Evolutionary conservation across 2,888 invertebrate genomes (phyloP).

Genomic region (Lasioglossum vierecki): DNA sequence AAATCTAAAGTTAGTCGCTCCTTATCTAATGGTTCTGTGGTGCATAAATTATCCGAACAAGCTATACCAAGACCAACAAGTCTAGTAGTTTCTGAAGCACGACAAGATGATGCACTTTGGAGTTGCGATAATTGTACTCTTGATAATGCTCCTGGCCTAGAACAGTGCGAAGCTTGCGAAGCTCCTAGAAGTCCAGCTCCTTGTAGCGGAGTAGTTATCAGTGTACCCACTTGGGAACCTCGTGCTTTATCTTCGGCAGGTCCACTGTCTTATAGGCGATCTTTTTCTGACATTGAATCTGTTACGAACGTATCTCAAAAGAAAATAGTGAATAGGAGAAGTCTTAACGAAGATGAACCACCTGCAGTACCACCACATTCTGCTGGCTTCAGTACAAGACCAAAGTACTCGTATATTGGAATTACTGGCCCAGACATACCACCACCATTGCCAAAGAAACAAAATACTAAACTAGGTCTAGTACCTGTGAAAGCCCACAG

Average conservation of each 20-base stretch:
- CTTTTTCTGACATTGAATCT: constrained; percentile 83
- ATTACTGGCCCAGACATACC: constrained; percentile 82
- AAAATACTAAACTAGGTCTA: constrained; percentile 77
- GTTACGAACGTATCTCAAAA: constrained; percentile 84
- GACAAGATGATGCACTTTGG: constrained; percentile 85
- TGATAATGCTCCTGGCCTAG: constrained; percentile 88
- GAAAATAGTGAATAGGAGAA: constrained; percentile 83
- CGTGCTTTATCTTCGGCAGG: constrained; percentile 81
- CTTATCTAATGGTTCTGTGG: constrained; percentile 88
- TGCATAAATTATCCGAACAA: constrained; percentile 86
- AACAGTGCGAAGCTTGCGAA: constrained; percentile 91
- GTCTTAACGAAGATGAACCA: constrained; percentile 86
- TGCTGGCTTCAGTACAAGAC: constrained; percentile 80
- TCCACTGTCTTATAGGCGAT: constrained; percentile 82
- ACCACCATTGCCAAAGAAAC: constrained; percentile 82
- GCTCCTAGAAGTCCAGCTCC: constrained; percentile 87
- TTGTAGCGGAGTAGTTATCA: constrained; percentile 84
- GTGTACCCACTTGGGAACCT: constrained; percentile 84
- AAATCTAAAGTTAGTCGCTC: constrained; percentile 87
- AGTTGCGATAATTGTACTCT: constrained; percentile 91
- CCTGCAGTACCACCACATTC: constrained; percentile 85
- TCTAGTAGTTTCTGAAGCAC: constrained; percentile 86
- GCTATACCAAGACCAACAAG: constrained; percentile 86
- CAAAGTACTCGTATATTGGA: constrained; percentile 81
- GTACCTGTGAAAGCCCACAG: constrained; percentile 74